These are phyloP conservation scores for Brachionus koreanus DNA, from an alignment of 1,140 invertebrate species.

Conservation along the genomic window DNA sequence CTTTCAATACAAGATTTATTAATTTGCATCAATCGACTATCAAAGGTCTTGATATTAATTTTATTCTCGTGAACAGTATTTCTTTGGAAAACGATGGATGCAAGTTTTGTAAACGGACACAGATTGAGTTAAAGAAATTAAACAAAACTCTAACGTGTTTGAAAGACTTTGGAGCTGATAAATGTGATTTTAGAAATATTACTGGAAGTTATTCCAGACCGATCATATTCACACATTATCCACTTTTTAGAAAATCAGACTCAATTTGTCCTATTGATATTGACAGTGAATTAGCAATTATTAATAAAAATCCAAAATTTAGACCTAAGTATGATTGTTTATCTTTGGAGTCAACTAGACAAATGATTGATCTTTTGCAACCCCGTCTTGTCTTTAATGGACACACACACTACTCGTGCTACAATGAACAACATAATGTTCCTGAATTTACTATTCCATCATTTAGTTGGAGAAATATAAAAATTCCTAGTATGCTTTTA, in stretches of 20 bases:
- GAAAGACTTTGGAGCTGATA: conserved; percentile 46
- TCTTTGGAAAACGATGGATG: conserved; percentile 90
- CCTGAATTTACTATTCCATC: conserved; percentile 74
- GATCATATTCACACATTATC: conserved; percentile 74
- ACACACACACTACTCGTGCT: conserved; percentile 76
- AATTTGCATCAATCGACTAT: neutral
- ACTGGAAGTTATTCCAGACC: conserved; percentile 46
- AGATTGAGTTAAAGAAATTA: conserved; percentile 68
- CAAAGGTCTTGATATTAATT: neutral
- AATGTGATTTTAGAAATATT: conserved; percentile 3
- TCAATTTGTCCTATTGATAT: conserved; percentile 47
- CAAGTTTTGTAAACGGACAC: conserved; percentile 73
- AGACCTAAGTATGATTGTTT: neutral
- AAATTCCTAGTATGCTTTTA: conserved; percentile 82
- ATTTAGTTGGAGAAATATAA: conserved; percentile 90
- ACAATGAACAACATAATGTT: conserved; percentile 48
- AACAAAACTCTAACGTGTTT: conserved; percentile 46
- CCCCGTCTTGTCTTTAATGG: conserved; percentile 79
- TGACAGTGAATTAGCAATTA: neutral
- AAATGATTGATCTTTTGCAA: conserved; percentile 65
- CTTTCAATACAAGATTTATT: conserved; percentile 3
- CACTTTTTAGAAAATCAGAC: conserved; percentile 83
- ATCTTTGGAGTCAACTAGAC: neutral
- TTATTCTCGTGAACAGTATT: conserved; percentile 71
- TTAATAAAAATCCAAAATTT: conserved; percentile 14